These are phyloP conservation scores for Platorchestia sp. DNA, from an alignment of 1,140 invertebrate species.

Conservation along the genomic window DNA sequence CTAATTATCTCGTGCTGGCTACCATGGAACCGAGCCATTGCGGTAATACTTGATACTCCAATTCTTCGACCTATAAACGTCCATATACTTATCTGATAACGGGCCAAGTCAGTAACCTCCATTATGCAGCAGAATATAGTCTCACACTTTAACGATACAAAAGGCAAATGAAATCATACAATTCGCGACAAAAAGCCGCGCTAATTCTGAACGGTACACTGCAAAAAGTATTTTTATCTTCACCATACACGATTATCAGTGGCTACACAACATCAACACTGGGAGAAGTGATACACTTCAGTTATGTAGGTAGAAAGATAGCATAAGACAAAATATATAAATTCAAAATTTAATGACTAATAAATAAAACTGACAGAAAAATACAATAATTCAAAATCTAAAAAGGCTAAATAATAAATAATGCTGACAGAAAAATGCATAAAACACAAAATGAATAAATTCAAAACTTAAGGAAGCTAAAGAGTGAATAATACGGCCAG, in stretches of 20 bases:
- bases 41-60: neutral
- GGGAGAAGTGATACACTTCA: too few species aligned
- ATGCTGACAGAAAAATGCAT: neutral
- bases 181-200: neutral
- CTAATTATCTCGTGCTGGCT: neutral
- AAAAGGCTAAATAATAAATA: neutral
- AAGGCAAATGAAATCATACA: neutral
- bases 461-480: neutral
- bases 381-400: neutral
- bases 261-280: too few species aligned
- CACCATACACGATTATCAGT: too few species aligned
- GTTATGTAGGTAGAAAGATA: neutral
- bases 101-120: neutral
- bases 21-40: neutral
- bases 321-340: neutral
- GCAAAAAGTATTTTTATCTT: too few species aligned
- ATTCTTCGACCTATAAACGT: neutral
- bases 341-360: neutral
- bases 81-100: neutral
- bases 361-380: neutral
- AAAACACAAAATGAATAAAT: neutral
- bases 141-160: neutral
- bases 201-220: neutral
- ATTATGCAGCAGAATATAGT: neutral
- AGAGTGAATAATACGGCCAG: too few species aligned